Percentiles rank a stretch among this genome's conserved stretches.
Evolutionary conservation across 1,140 invertebrate species (phyloP).

Genomic region (Drosophila pseudoobscura): DNA sequence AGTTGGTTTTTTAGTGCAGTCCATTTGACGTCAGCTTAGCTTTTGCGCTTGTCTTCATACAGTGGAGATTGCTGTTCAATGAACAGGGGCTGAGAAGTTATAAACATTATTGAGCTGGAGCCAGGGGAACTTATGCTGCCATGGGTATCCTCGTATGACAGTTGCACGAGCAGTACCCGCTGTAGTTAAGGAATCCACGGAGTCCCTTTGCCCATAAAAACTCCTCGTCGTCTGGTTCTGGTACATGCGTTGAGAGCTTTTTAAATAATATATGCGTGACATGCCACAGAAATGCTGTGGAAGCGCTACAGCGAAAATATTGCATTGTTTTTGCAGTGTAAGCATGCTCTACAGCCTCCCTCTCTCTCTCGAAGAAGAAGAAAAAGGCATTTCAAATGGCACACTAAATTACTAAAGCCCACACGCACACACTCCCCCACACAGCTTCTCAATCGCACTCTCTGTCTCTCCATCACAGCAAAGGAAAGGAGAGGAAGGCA

Average conservation of each 20-base stretch:
- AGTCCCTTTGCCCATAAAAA: no score
- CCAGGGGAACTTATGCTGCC: no score
- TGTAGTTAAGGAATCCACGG: no score
- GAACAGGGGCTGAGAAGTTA: no score
- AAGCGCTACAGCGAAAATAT: no score
- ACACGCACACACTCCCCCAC: slow-evolving; percentile 19
- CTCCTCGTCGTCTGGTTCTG: neutral
- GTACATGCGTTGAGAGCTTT: slow-evolving; percentile 2
- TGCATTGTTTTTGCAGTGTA: neutral
- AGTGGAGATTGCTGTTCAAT: neutral
- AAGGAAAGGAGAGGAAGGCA: neutral
- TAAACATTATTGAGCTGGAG: no score
- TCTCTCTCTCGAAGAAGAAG: slow-evolving; percentile 1
- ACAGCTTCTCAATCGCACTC: slow-evolving; percentile 4
- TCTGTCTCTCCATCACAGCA: neutral
- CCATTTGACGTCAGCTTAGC: slow-evolving; percentile 6
- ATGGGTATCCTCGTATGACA: no score
- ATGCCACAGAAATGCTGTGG: no score
- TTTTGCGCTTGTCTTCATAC: neutral
- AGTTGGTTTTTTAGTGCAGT: slow-evolving; percentile 6
- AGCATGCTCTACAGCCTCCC: no score
- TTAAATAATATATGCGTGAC: slow-evolving; percentile 32
- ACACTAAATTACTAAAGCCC: slow-evolving; percentile 67
- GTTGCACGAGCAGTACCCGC: no score
- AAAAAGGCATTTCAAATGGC: slow-evolving; percentile 61